Percentiles rank a stretch among this genome's conserved stretches.
phyloP scores from a whole-genome alignment of 2,797 vertebrate genomes.

The Sebastes aleutianus region DNA sequence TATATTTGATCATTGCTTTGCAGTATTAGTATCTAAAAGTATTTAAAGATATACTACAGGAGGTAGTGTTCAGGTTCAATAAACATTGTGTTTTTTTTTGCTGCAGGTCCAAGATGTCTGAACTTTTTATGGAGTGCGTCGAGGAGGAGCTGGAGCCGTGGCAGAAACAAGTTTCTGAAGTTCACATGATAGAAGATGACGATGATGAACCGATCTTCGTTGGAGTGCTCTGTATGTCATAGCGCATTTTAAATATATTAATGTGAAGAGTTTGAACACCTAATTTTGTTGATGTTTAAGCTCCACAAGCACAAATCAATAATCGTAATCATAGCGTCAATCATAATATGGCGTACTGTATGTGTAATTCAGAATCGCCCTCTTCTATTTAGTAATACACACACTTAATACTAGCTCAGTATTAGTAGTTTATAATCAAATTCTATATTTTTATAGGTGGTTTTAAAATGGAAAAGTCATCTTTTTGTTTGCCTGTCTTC shows the following conservation, averaged over 20 bases:
- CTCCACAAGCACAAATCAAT: not conserved
- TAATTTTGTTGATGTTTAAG: not conserved
- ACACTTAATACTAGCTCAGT: not conserved
- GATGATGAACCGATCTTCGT: slow-evolving; percentile 90
- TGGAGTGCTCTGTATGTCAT: slow-evolving; percentile 72
- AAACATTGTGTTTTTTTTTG: slow-evolving; percentile 23
- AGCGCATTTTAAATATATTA: not conserved
- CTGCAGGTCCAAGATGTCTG: slow-evolving; percentile 70
- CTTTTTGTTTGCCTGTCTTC: not conserved
- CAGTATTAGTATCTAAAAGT: not conserved
- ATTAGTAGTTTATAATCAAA: not conserved
- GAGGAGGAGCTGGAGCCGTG: slow-evolving; percentile 78
- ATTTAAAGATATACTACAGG: not conserved
- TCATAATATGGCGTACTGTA: not conserved
- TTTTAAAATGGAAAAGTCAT: not conserved
- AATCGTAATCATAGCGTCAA: not conserved
- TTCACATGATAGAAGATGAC: slow-evolving; percentile 65
- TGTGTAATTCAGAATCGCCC: not conserved
- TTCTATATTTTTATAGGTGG: not conserved
- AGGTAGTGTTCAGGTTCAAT: not conserved
- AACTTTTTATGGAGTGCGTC: slow-evolving; percentile 79
- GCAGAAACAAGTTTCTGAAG: slow-evolving; percentile 71
- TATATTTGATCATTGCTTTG: not conserved
- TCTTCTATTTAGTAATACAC: not conserved
- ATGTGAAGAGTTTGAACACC: not conserved